Evolutionary conservation across 1,140 invertebrate species (phyloP).

Genomic region (Brachionus manjavacas): DNA sequence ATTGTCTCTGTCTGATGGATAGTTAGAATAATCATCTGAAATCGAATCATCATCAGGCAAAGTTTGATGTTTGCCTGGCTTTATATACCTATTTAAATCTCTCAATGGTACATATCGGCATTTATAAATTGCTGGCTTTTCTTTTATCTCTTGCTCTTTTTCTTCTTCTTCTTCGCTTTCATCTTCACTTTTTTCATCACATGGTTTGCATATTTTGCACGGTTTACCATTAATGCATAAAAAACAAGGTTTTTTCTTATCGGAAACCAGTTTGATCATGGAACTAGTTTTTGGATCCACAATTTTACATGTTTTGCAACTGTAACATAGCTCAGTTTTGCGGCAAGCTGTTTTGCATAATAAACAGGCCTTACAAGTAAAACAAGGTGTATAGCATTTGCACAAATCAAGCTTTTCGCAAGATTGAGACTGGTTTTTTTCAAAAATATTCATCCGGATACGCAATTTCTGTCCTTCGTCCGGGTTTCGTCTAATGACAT

Average conservation of each 20-base stretch:
- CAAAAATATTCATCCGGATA: neutral
- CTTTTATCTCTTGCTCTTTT: too few species aligned
- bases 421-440: neutral
- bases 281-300: neutral
- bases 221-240: conserved; percentile 18
- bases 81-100: neutral
- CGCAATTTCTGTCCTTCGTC: neutral
- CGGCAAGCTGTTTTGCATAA: neutral
- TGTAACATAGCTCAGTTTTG: neutral
- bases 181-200: neutral
- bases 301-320: neutral
- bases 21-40: neutral
- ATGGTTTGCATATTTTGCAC: neutral
- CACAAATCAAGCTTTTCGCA: neutral
- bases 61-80: neutral
- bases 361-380: neutral
- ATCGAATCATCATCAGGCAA: neutral
- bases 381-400: neutral
- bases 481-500: conserved; percentile 4
- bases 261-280: neutral
- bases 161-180: neutral
- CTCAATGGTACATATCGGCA: neutral
- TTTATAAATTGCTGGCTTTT: neutral
- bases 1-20: neutral
- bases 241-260: conserved; percentile 6